phyloP scores from a whole-genome alignment of 2,113 vertebrate species.

The Cavia porcellus region DNA sequence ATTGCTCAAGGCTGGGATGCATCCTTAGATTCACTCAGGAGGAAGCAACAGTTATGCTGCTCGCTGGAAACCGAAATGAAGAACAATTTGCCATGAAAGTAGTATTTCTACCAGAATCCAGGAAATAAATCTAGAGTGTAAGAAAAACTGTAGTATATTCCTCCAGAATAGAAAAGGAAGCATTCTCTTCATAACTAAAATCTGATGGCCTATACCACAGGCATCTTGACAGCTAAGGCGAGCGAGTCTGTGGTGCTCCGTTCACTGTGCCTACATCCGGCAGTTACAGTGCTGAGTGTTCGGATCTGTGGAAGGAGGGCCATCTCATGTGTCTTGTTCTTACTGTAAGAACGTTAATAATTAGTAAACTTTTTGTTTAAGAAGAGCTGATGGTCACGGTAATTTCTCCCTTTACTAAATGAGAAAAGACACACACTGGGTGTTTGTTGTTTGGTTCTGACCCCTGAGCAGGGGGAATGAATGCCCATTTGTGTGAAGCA shows the following conservation, averaged over 20 bases:
- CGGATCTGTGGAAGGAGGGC: neutral
- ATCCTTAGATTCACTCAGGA: neutral
- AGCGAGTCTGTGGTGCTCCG: neutral
- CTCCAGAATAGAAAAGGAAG: neutral
- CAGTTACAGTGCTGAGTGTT: accelerated
- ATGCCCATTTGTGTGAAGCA: neutral
- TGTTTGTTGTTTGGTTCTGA: neutral
- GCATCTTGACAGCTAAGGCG: neutral
- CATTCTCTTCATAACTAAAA: neutral
- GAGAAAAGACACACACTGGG: neutral
- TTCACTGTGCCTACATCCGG: neutral
- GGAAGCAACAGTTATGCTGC: neutral
- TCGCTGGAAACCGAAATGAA: neutral
- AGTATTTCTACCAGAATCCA: neutral
- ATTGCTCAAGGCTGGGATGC: neutral
- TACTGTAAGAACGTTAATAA: neutral
- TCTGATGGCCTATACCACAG: neutral
- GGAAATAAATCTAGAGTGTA: neutral
- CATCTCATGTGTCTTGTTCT: neutral
- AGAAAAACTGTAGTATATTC: neutral
- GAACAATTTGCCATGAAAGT: neutral
- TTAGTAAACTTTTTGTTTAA: neutral
- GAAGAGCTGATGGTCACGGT: neutral
- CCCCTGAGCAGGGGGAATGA: neutral
- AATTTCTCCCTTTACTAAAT: neutral